phyloP scores from a whole-genome alignment of 2,113 vertebrate genomes.

The Scatophagus argus region DNA sequence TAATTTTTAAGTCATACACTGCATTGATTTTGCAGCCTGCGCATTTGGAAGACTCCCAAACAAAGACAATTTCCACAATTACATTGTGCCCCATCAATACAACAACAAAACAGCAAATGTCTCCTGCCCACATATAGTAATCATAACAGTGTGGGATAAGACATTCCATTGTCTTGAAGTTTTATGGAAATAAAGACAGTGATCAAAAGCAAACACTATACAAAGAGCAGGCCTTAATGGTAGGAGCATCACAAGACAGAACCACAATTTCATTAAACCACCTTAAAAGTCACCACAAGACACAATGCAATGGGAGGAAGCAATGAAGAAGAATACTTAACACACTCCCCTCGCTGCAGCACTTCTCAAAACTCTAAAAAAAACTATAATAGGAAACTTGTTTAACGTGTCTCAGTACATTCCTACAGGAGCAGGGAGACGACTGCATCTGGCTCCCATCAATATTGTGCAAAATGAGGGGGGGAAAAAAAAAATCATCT shows the following conservation, averaged over 20 bases:
- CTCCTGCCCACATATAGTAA: background rate
- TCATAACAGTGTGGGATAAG: background rate
- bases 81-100: background rate
- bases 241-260: background rate
- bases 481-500: background rate
- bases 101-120: background rate
- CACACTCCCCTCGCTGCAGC: slow-evolving; percentile 13
- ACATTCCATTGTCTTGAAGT: background rate
- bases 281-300: background rate
- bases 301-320: slow-evolving; percentile 1
- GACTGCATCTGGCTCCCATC: slow-evolving; percentile 35
- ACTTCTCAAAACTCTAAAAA: slow-evolving; percentile 5
- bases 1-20: background rate
- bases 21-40: background rate
- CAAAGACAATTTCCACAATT: background rate
- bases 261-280: slow-evolving; percentile 3
- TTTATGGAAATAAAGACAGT: background rate
- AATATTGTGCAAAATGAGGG: slow-evolving; percentile 5
- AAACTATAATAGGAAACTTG: slow-evolving; percentile 29
- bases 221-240: background rate
- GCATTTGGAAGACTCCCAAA: background rate
- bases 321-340: slow-evolving; percentile 5
- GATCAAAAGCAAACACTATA: background rate
- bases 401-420: slow-evolving; percentile 37
- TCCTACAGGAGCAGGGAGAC: slow-evolving; percentile 25